A percentile compares a stretch with the other conserved stretches of the same genome.
These are phyloP conservation scores for Amphimallon solstitiale DNA, from an alignment of 2,888 invertebrate genomes.

Conservation along the genomic window DNA sequence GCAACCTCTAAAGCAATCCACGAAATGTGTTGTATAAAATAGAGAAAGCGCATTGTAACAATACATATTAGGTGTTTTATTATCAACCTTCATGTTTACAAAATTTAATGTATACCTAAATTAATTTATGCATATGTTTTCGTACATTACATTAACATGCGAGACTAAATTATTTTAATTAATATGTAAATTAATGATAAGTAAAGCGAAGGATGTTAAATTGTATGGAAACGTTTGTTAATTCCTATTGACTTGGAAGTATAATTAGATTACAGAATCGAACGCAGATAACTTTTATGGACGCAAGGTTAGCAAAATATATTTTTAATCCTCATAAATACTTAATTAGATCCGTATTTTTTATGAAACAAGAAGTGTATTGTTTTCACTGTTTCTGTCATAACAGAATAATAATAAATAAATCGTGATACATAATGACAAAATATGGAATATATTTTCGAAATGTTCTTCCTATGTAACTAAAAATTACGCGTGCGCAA, in stretches of 20 bases:
- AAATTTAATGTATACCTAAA: too few species aligned
- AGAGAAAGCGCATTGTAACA: background rate
- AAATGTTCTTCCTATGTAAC: constrained; percentile 4
- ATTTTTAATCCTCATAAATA: background rate
- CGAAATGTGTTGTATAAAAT: background rate
- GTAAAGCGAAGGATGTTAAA: too few species aligned
- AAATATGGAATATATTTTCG: background rate
- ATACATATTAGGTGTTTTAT: background rate
- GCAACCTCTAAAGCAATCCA: background rate
- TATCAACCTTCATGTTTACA: background rate
- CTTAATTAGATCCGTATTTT: too few species aligned
- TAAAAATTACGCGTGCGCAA: constrained; percentile 23
- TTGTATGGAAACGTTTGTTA: constrained; percentile 3
- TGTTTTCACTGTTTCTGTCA: background rate
- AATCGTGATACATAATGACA: background rate
- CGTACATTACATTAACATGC: too few species aligned
- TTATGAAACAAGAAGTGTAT: background rate
- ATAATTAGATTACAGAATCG: constrained; percentile 11
- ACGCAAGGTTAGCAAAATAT: background rate
- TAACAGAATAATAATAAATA: background rate
- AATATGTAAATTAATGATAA: too few species aligned
- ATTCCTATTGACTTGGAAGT: constrained; percentile 14
- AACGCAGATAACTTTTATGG: constrained; percentile 4
- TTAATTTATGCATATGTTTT: too few species aligned
- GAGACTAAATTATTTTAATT: too few species aligned